A percentile compares a stretch with the other conserved stretches of the same genome.
Conservation (phyloP, 2,888 invertebrate species). For the Stenolophus ochropezus region DNA sequence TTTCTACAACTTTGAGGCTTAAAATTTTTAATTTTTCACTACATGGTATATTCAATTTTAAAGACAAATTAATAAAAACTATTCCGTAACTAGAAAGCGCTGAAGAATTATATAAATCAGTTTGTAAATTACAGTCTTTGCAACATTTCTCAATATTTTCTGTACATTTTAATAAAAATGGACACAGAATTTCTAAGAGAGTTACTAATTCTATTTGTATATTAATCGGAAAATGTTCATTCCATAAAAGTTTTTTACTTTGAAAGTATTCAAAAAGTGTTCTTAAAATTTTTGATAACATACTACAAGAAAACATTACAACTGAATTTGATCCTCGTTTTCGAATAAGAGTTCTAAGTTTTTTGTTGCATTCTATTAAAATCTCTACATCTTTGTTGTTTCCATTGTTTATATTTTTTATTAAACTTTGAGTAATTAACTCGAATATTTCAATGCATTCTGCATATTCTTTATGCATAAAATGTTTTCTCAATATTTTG, state of each 20-base stretch:
- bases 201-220: constrained; percentile 33
- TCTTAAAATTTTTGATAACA: constrained; percentile 30
- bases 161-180: constrained; percentile 7
- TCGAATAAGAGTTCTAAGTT: constrained; percentile 10
- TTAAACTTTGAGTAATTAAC: neutral
- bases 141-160: constrained; percentile 34
- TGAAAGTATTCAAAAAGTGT: constrained; percentile 29
- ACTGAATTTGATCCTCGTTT: neutral
- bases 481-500: constrained; percentile 10
- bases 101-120: constrained; percentile 12
- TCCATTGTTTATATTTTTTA: constrained; percentile 38
- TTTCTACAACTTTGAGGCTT: neutral
- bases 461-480: constrained; percentile 2
- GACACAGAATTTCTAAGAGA: constrained; percentile 6
- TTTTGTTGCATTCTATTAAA: constrained; percentile 35
- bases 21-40: constrained; percentile 20
- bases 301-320: neutral
- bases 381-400: neutral
- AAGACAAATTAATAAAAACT: neutral
- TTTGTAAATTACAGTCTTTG: neutral
- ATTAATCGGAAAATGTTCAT: neutral
- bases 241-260: constrained; percentile 22
- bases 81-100: neutral
- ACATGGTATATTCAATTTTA: neutral
- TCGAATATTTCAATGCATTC: constrained; percentile 40